A percentile compares a stretch with the other conserved stretches of the same genome.
phyloP scores from a whole-genome alignment of 2,888 invertebrate genomes.

The Nephrocerus scutellatus region DNA sequence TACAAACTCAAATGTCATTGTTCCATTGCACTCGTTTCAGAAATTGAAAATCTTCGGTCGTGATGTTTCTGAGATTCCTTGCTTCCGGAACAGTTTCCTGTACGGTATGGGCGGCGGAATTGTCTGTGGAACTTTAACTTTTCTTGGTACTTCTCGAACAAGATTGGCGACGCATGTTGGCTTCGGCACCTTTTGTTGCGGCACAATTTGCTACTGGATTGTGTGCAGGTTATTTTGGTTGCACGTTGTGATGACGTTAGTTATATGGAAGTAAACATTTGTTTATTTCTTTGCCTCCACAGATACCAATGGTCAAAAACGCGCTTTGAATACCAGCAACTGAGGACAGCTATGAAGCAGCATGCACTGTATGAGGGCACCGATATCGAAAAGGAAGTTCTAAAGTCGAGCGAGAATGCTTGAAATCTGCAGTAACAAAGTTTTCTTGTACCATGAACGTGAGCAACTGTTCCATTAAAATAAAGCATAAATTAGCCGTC shows the following conservation, averaged over 20 bases:
- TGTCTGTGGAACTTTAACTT: constrained; percentile 58
- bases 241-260: background rate
- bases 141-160: constrained; percentile 67
- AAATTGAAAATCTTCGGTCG: constrained; percentile 60
- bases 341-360: constrained; percentile 57
- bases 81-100: constrained; percentile 70
- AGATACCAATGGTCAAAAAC: constrained; percentile 62
- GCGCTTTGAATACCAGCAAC: constrained; percentile 58
- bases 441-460: too few relatives aligned
- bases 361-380: constrained; percentile 61
- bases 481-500: too few relatives aligned
- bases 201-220: constrained; percentile 64
- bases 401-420: too few relatives aligned
- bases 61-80: constrained; percentile 68
- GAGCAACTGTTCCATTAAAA: too few relatives aligned
- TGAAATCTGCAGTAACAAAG: too few relatives aligned
- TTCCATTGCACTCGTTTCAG: too few relatives aligned
- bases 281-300: too few relatives aligned
- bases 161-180: constrained; percentile 58
- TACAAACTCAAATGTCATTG: too few relatives aligned
- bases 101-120: constrained; percentile 68
- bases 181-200: constrained; percentile 57
- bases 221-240: constrained; percentile 49
- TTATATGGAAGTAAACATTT: background rate
- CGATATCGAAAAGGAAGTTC: constrained; percentile 43